phyloP scores from a whole-genome alignment of 2,888 invertebrate genomes.

The Acanthosepion lycidas region DNA sequence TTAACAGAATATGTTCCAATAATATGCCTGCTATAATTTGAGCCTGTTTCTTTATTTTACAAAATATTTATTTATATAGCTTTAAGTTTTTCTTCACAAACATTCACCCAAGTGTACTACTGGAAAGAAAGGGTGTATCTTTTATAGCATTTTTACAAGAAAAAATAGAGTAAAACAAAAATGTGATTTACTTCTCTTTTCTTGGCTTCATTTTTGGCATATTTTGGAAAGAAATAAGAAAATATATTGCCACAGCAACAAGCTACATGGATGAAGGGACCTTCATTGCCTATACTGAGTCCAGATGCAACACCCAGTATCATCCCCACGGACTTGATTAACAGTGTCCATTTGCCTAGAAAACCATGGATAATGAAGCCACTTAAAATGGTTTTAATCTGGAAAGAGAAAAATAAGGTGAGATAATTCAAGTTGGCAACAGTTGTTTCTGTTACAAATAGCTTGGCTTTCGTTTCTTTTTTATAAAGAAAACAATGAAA shows the following conservation, averaged over 20 bases:
- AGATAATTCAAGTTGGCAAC: not conserved
- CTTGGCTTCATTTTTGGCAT: constrained; percentile 98
- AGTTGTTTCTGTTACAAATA: too few species aligned
- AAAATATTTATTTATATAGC: too few species aligned
- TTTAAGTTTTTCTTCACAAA: too few species aligned
- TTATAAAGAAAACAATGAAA: too few species aligned
- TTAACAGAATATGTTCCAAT: too few species aligned
- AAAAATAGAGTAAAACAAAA: not conserved
- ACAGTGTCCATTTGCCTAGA: constrained; percentile 98
- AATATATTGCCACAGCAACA: constrained; percentile 96
- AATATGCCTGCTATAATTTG: too few species aligned
- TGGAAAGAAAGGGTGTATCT: too few species aligned
- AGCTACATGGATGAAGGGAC: constrained; percentile 99
- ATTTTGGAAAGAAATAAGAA: constrained; percentile 98
- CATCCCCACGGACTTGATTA: constrained; percentile 97
- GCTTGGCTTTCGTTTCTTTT: too few species aligned
- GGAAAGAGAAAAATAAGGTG: constrained; percentile 52
- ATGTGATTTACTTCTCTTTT: constrained; percentile 84
- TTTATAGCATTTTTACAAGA: too few species aligned
- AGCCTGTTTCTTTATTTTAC: too few species aligned
- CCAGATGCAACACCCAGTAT: constrained; percentile 98
- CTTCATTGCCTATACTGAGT: constrained; percentile 96
- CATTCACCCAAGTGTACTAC: too few species aligned
- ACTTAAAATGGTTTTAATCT: constrained; percentile 95
- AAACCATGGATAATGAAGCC: constrained; percentile 99